A percentile compares a stretch with the other conserved stretches of the same genome.
Evolutionary conservation across 2,113 vertebrate species (phyloP).

Genomic region (Boulengeromyrus knoepffleri): DNA sequence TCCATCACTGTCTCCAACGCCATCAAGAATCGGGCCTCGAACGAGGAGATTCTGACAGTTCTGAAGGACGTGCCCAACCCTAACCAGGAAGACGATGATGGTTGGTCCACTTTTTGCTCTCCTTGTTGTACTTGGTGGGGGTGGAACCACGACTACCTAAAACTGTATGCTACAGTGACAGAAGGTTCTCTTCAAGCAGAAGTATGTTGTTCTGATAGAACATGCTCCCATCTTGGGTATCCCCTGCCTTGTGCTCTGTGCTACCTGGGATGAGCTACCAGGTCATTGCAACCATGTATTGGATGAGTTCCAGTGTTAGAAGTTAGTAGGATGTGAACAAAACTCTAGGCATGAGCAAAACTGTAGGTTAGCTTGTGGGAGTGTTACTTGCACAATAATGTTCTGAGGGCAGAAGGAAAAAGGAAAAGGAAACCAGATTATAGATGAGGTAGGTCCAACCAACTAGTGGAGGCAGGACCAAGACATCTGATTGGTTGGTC

Average conservation of each 20-base stretch:
- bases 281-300: background rate
- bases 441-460: background rate
- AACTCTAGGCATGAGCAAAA: background rate
- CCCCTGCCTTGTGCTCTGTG: background rate
- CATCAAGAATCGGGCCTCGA: constrained; percentile 90
- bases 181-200: background rate
- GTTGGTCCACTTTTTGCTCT: background rate
- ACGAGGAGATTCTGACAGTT: constrained; percentile 84
- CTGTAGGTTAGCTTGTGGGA: no score
- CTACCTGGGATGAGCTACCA: background rate
- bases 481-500: no score
- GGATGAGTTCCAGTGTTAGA: background rate
- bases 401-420: no score
- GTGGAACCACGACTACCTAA: background rate
- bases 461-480: background rate
- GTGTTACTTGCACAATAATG: no score
- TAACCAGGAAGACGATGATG: constrained; percentile 93
- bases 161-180: background rate
- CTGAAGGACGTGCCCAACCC: constrained; percentile 94
- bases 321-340: background rate
- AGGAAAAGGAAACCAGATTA: background rate
- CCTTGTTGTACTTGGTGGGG: background rate
- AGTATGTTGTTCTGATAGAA: background rate
- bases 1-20: constrained; percentile 76
- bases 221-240: background rate